A percentile compares a stretch with the other conserved stretches of the same genome.
Evolutionary conservation across 2,113 vertebrate species (phyloP).

Genomic region (Megatriorchis doriae): DNA sequence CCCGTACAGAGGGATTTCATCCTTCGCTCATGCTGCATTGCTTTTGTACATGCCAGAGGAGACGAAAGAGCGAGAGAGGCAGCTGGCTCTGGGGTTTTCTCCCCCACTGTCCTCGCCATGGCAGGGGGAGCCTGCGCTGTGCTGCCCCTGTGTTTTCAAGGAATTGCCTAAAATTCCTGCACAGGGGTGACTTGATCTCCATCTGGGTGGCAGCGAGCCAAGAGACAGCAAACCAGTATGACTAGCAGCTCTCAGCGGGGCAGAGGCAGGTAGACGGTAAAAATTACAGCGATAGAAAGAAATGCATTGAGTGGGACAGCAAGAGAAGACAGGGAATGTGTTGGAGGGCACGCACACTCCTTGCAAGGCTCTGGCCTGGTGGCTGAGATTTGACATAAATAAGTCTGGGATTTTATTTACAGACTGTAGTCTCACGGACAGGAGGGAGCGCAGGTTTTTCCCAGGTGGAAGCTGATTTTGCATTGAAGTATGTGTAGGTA

Average conservation of each 20-base stretch:
- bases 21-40: accelerated
- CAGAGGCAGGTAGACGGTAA: not conserved
- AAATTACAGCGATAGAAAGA: not conserved
- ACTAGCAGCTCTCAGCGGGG: not conserved
- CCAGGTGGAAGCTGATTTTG: not conserved
- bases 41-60: not conserved
- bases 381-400: not conserved
- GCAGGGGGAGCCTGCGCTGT: not conserved
- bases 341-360: accelerated
- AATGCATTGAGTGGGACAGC: not conserved
- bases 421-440: not conserved
- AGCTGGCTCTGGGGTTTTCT: not conserved
- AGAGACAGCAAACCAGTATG: not conserved
- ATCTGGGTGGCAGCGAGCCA: accelerated
- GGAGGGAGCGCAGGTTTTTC: not conserved
- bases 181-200: not conserved
- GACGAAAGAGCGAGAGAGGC: not conserved
- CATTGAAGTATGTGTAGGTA: not conserved
- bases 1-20: not conserved
- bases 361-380: not conserved
- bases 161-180: not conserved
- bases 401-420: not conserved
- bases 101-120: accelerated
- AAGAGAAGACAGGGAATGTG: not conserved
- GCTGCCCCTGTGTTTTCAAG: not conserved